A percentile compares a stretch with the other conserved stretches of the same genome.
Conservation (phyloP, 2,797 vertebrate species). For the Sebastiscus albofasciatus region DNA sequence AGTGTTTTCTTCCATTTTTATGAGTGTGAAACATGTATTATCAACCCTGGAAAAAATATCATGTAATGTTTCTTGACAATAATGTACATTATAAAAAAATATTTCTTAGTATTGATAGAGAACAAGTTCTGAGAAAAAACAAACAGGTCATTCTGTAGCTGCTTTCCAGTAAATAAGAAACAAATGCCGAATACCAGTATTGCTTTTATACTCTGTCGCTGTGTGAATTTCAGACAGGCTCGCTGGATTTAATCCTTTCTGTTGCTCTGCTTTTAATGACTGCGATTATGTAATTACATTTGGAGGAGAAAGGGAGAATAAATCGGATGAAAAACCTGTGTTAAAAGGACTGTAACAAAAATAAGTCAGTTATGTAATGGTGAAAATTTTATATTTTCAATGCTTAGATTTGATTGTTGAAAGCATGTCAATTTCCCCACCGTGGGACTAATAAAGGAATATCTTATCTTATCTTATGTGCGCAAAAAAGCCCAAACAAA, state of each 20-base stretch:
- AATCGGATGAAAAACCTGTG: neutral
- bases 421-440: too few species aligned
- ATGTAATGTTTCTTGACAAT: neutral
- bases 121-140: neutral
- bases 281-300: constrained; percentile 39
- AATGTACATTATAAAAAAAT: neutral
- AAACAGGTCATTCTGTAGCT: neutral
- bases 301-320: neutral
- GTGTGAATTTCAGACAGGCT: neutral
- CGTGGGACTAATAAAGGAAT: too few species aligned
- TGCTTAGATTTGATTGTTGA: neutral
- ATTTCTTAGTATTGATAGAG: neutral
- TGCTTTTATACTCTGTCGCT: neutral
- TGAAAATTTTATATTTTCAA: neutral
- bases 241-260: constrained; percentile 9
- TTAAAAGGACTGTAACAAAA: neutral
- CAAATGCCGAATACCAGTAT: neutral
- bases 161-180: neutral
- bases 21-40: neutral
- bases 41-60: neutral
- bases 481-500: too few species aligned
- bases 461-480: too few species aligned
- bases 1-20: neutral
- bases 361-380: neutral
- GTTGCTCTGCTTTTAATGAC: constrained; percentile 11